Evolutionary conservation across 2,888 invertebrate species (phyloP).

Genomic region (Drosophila longiperda): DNA sequence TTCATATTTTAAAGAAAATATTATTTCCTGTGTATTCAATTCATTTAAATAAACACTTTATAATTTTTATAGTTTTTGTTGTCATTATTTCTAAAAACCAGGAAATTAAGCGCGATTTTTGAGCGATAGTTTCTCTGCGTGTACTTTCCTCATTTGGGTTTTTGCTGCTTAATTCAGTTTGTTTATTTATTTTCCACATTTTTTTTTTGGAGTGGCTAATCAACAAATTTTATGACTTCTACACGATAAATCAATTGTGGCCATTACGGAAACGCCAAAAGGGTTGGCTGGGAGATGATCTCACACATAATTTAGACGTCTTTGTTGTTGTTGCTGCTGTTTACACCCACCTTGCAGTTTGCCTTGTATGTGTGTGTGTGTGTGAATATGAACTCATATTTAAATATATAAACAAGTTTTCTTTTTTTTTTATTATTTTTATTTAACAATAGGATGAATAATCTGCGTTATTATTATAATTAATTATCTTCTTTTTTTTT

Average conservation of each 20-base stretch:
- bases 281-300: conserved; percentile 53
- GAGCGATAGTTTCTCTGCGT: neutral
- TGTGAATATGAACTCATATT: conserved; percentile 12
- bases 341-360: conserved; percentile 48
- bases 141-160: neutral
- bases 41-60: neutral
- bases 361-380: conserved; percentile 2
- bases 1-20: neutral
- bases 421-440: conserved; percentile 12
- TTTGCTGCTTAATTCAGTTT: neutral
- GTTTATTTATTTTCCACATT: conserved; percentile 2
- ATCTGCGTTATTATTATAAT: conserved; percentile 13
- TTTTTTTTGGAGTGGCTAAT: conserved; percentile 9
- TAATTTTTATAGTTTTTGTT: neutral
- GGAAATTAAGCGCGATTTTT: too few relatives aligned
- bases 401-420: conserved; percentile 25
- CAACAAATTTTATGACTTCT: conserved; percentile 27
- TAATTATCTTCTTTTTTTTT: conserved; percentile 4
- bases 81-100: too few relatives aligned
- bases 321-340: conserved; percentile 12
- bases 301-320: conserved; percentile 50
- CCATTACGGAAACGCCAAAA: conserved; percentile 30
- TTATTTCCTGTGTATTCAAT: neutral
- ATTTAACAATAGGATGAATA: conserved; percentile 1
- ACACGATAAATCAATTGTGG: conserved; percentile 58